These are phyloP conservation scores for Lycophotia porphyrea DNA, from an alignment of 2,888 invertebrate species.

Conservation along the genomic window DNA sequence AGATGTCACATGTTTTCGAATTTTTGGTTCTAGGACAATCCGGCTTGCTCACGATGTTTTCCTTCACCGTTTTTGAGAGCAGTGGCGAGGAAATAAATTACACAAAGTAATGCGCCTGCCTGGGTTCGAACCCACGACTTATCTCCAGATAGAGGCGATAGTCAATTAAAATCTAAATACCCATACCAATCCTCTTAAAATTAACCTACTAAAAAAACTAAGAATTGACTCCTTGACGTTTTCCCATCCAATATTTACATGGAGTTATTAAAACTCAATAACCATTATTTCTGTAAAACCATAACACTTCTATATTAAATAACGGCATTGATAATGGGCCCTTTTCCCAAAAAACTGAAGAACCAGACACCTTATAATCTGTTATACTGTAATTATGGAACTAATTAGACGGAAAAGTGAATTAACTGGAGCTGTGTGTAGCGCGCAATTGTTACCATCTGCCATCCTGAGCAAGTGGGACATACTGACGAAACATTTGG, in stretches of 20 bases:
- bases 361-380: constrained; percentile 74
- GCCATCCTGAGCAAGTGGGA: constrained; percentile 73
- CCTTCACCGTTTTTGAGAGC: too few relatives aligned
- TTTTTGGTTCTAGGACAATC: too few relatives aligned
- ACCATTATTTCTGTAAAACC: constrained; percentile 2
- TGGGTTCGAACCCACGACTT: too few relatives aligned
- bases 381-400: constrained; percentile 77
- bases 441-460: constrained; percentile 82
- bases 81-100: too few relatives aligned
- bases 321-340: constrained; percentile 41
- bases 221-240: neutral
- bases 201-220: neutral
- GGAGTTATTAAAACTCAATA: neutral
- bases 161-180: neutral
- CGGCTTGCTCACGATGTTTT: too few relatives aligned
- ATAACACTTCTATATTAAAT: constrained; percentile 40
- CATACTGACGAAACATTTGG: constrained; percentile 42
- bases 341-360: constrained; percentile 59
- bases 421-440: constrained; percentile 79
- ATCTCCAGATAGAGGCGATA: too few relatives aligned
- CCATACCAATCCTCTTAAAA: neutral
- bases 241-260: neutral
- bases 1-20: too few relatives aligned
- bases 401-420: constrained; percentile 84
- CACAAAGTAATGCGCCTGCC: too few relatives aligned